Percentiles rank a stretch among this genome's conserved stretches.
Conservation (phyloP, 2,113 vertebrate species). For the Zosterops borbonicus region DNA sequence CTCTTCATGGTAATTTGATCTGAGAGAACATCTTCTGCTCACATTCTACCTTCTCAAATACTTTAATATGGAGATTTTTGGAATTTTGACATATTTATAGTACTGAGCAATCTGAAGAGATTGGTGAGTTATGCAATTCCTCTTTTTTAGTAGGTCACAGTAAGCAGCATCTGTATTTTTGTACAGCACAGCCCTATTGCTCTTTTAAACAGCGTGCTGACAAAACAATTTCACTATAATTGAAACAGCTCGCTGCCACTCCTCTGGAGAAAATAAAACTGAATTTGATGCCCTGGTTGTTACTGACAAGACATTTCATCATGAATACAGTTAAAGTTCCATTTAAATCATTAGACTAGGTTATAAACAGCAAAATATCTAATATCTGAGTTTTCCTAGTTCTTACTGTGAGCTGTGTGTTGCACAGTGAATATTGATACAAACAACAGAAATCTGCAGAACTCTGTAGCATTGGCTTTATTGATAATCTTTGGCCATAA, state of each 20-base stretch:
- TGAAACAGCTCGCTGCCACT: not conserved
- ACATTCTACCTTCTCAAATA: not conserved
- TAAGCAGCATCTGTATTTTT: not conserved
- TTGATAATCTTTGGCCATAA: not conserved
- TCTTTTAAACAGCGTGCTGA: conserved; percentile 17
- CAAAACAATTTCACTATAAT: conserved; percentile 29
- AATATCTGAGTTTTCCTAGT: not conserved
- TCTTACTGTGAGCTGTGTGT: not conserved
- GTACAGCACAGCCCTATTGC: not conserved
- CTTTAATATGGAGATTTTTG: not conserved
- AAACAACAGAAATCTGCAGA: not conserved
- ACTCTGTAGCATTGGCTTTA: not conserved
- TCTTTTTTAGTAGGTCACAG: not conserved
- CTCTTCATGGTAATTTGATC: not conserved
- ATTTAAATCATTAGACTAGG: not conserved
- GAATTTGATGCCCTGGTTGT: conserved; percentile 14
- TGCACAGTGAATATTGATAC: not conserved
- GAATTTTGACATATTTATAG: not conserved
- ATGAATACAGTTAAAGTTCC: not conserved
- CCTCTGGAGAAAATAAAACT: conserved; percentile 35
- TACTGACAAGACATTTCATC: conserved; percentile 16
- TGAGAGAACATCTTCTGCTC: not conserved
- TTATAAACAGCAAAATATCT: not conserved
- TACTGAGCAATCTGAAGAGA: not conserved
- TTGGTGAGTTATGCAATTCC: not conserved